These are phyloP conservation scores for Enteromius viviparus DNA, from an alignment of 2,797 vertebrate genomes.

Conservation along the genomic window DNA sequence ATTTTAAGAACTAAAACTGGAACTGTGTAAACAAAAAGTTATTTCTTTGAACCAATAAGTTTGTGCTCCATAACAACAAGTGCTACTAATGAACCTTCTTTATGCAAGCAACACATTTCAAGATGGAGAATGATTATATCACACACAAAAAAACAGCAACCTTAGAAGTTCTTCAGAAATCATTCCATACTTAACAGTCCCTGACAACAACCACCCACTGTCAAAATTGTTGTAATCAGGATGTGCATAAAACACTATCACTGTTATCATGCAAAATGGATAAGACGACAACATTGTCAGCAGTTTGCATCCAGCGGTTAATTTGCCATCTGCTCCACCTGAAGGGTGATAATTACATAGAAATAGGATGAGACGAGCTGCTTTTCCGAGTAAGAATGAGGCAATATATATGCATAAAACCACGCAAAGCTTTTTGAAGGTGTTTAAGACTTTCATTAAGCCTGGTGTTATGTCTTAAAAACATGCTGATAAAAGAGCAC, in stretches of 20 bases:
- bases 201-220: conserved; percentile 43
- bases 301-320: conserved; percentile 44
- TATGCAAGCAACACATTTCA: conserved; percentile 26
- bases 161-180: conserved; percentile 20
- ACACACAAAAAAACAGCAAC: neutral
- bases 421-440: conserved; percentile 52
- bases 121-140: conserved; percentile 11
- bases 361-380: conserved; percentile 69
- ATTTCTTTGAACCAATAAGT: neutral
- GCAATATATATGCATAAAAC: conserved; percentile 81
- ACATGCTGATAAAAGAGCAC: conserved; percentile 15
- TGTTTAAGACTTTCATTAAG: conserved; percentile 57
- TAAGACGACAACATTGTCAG: conserved; percentile 48
- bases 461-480: conserved; percentile 40
- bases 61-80: neutral
- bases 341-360: conserved; percentile 70
- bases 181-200: conserved; percentile 10
- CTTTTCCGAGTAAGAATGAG: conserved; percentile 77
- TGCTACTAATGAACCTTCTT: conserved; percentile 19
- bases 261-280: conserved; percentile 58
- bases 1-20: neutral
- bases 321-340: conserved; percentile 71
- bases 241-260: conserved; percentile 58
- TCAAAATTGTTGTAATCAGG: conserved; percentile 59
- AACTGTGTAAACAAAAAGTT: neutral